These are phyloP conservation scores for Florisuga fusca DNA, from an alignment of 2,797 vertebrate species.

Conservation along the genomic window DNA sequence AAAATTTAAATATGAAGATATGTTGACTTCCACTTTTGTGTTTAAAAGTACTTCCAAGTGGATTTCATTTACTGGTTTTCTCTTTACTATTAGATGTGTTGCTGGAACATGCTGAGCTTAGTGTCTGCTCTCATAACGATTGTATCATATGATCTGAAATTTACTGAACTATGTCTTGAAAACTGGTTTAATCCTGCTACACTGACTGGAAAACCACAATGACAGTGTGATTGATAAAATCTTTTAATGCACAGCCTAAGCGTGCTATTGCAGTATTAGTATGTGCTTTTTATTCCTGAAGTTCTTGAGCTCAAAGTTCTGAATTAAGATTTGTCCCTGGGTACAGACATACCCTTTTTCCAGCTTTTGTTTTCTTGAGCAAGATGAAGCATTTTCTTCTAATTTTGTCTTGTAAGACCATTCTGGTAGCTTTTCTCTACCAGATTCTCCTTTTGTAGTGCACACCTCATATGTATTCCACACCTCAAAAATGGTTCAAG, in stretches of 20 bases:
- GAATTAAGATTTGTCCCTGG: neutral
- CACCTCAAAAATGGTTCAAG: neutral
- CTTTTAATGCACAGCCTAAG: neutral
- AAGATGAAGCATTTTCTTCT: neutral
- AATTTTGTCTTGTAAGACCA: neutral
- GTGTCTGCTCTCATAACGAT: neutral
- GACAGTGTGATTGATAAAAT: neutral
- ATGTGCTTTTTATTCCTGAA: accelerated
- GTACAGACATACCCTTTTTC: neutral
- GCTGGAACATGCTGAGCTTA: neutral
- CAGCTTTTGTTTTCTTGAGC: neutral
- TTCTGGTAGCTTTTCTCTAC: neutral
- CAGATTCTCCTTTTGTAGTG: neutral
- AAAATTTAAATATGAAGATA: neutral
- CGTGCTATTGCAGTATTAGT: neutral
- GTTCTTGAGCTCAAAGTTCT: neutral
- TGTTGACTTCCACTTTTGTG: neutral
- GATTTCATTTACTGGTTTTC: neutral
- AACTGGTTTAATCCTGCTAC: neutral
- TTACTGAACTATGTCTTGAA: neutral
- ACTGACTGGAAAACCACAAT: neutral
- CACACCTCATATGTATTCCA: neutral
- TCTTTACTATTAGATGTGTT: neutral
- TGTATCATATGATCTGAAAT: neutral
- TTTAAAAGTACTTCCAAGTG: neutral